Evolutionary conservation across 37 sponge, comb jelly and placozoan genomes (phyloP), one percentile per base, ranked within the genome.

Genomic region (Oopsacas minuta): DNA sequence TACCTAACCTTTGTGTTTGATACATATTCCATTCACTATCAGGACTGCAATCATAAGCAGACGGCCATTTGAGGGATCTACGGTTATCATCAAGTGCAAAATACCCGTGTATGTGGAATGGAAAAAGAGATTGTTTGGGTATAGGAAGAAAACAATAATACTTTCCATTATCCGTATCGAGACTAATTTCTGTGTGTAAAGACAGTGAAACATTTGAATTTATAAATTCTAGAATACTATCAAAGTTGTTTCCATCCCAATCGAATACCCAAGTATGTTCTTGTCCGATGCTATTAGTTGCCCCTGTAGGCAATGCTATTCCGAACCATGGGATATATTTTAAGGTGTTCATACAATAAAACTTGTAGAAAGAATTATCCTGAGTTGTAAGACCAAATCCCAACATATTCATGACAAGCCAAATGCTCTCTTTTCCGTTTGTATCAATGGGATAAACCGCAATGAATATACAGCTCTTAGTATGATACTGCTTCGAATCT

Each of bases 101-200:
- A 12, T 61, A 61, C 75, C 17, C 75, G 22, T 61, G 75, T 61
- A 61, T 25, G 22, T 61, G 75, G 28, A 61, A 61, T 10, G 75
- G 75, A 34, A 61, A 61, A 25, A 61, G 75, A 34, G 75, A 61
- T 25, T 61, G 32, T 12, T 61, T 61, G 75, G 75, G 75, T 25
- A 61, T 61, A n/a, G 75, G 75, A 3, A 61, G 75, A 61, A 61
- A 61, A n/a, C 75, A 61, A 61, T 61, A 61, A 34, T 61, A 61
- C 22, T 61, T 61, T 12, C 75, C 75, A 61, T n/a, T 12, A 12
- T 61, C 28, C 22, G 75, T 61, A 12, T n/a, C 30, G 75, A 61
- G 75, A 61, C 3, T 61, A 61, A 34, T 3, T 7, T 61, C 75
- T 12, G 75, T 7, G 20, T 3, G 22, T 12, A 61, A 3, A 32